A percentile compares a stretch with the other conserved stretches of the same genome.
Conservation (phyloP, 1,140 invertebrate genomes). For the Antheraea mylitta region DNA sequence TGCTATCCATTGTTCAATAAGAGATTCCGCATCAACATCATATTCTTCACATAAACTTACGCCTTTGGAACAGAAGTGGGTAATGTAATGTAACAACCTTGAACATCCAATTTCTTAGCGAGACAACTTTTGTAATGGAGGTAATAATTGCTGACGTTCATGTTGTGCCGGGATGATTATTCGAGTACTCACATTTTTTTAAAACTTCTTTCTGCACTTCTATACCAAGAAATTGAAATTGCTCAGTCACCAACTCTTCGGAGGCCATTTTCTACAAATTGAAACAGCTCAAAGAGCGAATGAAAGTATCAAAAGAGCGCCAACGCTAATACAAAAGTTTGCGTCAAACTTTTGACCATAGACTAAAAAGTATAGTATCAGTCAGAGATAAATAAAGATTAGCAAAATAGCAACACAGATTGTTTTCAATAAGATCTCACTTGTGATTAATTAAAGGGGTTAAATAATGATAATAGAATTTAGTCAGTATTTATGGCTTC, state of each 20-base stretch:
- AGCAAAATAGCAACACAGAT: too few relatives aligned
- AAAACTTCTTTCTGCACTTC: conserved; percentile 66
- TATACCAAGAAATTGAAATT: conserved; percentile 76
- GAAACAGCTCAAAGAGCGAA: conserved; percentile 66
- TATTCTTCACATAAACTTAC: conserved; percentile 80
- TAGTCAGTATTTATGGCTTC: too few relatives aligned
- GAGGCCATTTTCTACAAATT: conserved; percentile 77
- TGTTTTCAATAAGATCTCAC: too few relatives aligned
- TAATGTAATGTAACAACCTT: conserved; percentile 66
- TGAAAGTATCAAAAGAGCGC: conserved; percentile 71
- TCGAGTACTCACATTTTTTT: conserved; percentile 63
- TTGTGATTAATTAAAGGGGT: too few relatives aligned
- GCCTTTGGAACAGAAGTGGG: conserved; percentile 65
- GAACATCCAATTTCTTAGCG: conserved; percentile 61
- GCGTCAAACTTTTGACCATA: conserved; percentile 57
- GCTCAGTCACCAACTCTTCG: conserved; percentile 78
- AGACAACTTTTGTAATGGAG: conserved; percentile 7
- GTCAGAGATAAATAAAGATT: too few relatives aligned
- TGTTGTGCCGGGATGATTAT: conserved; percentile 15
- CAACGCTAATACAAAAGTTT: conserved; percentile 64
- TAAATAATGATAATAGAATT: too few relatives aligned
- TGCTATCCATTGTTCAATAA: conserved; percentile 84
- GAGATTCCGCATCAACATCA: conserved; percentile 82
- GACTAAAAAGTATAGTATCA: conserved; percentile 15
- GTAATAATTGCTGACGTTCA: conserved; percentile 3